Conservation (phyloP, 23 tunicate genomes). For the Ascidia mentula region DNA sequence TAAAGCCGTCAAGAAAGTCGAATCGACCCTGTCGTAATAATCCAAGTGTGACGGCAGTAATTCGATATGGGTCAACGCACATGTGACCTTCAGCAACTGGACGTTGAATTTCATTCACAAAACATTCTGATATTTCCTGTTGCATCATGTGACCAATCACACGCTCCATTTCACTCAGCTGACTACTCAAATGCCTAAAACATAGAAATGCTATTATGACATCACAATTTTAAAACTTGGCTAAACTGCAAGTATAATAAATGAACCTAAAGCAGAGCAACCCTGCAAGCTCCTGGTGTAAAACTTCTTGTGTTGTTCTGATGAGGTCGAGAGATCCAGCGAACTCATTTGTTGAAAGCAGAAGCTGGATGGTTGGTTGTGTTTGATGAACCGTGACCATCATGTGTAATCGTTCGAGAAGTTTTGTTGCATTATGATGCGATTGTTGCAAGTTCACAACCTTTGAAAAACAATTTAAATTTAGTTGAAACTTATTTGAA, state of each 20-base stretch:
- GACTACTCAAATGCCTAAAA: slow-evolving; percentile 71
- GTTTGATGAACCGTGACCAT: slow-evolving; percentile 91
- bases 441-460: slow-evolving; percentile 29
- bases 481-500: not conserved
- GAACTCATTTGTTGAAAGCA: slow-evolving; percentile 68
- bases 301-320: slow-evolving; percentile 83
- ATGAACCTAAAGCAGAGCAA: slow-evolving; percentile 68
- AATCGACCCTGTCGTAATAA: slow-evolving; percentile 64
- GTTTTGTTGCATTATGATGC: slow-evolving; percentile 21
- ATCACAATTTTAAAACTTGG: not conserved
- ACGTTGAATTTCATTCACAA: slow-evolving; percentile 54
- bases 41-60: slow-evolving; percentile 71
- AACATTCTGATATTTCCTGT: slow-evolving; percentile 62
- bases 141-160: slow-evolving; percentile 90
- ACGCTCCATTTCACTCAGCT: slow-evolving; percentile 80
- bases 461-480: not conserved
- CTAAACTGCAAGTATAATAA: not conserved
- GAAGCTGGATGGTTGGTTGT: slow-evolving; percentile 88
- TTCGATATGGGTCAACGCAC: slow-evolving; percentile 69
- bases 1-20: slow-evolving; percentile 60
- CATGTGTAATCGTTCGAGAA: slow-evolving; percentile 57
- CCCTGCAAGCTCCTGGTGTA: slow-evolving; percentile 83
- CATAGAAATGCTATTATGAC: not conserved
- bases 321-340: slow-evolving; percentile 92
- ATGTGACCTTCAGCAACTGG: slow-evolving; percentile 51